Evolutionary conservation across 2,888 invertebrate genomes (phyloP).

Genomic region (Allacma fusca): DNA sequence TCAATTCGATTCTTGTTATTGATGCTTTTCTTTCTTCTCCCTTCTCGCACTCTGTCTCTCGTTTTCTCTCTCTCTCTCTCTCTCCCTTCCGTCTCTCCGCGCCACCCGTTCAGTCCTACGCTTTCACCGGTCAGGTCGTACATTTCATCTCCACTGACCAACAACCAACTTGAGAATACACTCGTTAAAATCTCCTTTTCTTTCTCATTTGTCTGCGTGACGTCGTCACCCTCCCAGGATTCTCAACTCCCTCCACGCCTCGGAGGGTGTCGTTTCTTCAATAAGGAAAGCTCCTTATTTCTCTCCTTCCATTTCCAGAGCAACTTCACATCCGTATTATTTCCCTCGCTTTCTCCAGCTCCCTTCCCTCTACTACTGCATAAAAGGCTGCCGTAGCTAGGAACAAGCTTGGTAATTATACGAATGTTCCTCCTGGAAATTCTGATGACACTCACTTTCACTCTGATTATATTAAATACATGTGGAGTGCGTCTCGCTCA

Average conservation of each 20-base stretch:
- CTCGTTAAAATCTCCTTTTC: constrained; percentile 16
- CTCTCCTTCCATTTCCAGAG: neutral
- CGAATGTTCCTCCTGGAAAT: neutral
- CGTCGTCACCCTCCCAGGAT: constrained; percentile 4
- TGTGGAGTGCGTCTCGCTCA: neutral
- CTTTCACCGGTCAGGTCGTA: constrained; percentile 19
- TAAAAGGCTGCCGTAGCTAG: too few species aligned
- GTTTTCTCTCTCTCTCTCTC: neutral
- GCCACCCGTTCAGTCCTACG: neutral
- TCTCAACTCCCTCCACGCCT: neutral
- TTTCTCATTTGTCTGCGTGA: constrained; percentile 7
- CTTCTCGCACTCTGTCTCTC: neutral
- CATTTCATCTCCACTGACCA: constrained; percentile 19
- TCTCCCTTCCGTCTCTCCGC: neutral
- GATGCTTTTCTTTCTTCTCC: constrained; percentile 34
- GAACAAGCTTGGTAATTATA: neutral
- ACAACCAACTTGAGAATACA: constrained; percentile 11
- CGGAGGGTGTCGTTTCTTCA: neutral
- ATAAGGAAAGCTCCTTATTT: neutral
- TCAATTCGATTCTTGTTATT: constrained; percentile 37
- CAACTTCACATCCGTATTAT: neutral
- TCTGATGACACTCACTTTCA: neutral
- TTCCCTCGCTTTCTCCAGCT: too few species aligned
- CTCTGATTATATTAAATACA: neutral
- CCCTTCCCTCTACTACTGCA: too few species aligned